Evolutionary conservation across 35 echinoderm and acorn worm genomes (phyloP).

Genomic region (Ptychodera flava): DNA sequence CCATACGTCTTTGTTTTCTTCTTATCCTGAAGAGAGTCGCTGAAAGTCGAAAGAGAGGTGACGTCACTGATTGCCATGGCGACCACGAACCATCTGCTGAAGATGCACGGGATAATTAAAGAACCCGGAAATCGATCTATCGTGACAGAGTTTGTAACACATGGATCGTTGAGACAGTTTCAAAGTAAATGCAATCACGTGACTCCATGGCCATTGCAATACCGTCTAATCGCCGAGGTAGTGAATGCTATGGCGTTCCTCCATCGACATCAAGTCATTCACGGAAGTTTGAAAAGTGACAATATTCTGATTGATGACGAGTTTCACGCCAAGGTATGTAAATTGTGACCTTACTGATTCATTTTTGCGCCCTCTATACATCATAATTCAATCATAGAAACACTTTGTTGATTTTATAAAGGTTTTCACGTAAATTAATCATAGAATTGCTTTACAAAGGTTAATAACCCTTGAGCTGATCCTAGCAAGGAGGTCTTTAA

Average conservation of each 20-base stretch:
- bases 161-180: not conserved
- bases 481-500: no score
- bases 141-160: not conserved
- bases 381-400: no score
- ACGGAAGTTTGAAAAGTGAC: not conserved
- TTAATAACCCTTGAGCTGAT: no score
- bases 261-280: not conserved
- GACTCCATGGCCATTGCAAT: not conserved
- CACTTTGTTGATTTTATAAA: no score
- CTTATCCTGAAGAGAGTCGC: no score
- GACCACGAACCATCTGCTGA: not conserved
- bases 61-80: not conserved
- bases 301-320: not conserved
- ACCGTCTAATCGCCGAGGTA: not conserved
- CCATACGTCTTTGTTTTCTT: no score
- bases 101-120: not conserved
- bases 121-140: not conserved
- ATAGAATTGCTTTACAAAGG: no score
- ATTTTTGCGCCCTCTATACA: no score
- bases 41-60: no score
- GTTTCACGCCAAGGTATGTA: not conserved
- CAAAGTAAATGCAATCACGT: not conserved
- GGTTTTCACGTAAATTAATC: no score
- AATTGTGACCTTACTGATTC: no score
- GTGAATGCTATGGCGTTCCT: not conserved